Evolutionary conservation across 2,113 vertebrate genomes (phyloP).

Genomic region (Pelusios castaneus): DNA sequence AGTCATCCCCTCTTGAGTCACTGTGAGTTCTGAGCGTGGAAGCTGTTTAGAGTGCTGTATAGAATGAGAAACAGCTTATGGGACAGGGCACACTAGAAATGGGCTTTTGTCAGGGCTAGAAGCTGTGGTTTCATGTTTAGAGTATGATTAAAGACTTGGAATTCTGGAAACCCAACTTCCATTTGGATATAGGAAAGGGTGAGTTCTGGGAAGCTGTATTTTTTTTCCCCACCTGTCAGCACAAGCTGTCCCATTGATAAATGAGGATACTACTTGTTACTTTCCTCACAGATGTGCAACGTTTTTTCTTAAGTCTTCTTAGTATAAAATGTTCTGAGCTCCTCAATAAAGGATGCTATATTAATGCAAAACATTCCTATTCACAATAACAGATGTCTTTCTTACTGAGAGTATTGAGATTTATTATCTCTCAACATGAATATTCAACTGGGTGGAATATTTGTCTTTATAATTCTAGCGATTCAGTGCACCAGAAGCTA

Average conservation of each 20-base stretch:
- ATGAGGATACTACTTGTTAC: too few relatives aligned
- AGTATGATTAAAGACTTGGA: too few relatives aligned
- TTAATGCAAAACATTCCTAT: not conserved
- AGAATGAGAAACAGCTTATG: not conserved
- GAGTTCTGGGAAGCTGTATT: not conserved
- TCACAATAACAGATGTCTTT: not conserved
- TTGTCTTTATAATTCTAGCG: not conserved
- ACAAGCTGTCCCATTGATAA: not conserved
- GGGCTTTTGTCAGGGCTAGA: not conserved
- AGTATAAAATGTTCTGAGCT: not conserved
- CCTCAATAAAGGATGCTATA: fast-evolving
- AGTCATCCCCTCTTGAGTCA: not conserved
- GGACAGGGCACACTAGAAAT: not conserved
- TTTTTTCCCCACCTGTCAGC: not conserved
- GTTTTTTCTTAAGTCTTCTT: not conserved
- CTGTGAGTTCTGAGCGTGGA: not conserved
- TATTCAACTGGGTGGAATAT: too few relatives aligned
- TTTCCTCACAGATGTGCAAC: not conserved
- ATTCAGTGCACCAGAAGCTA: not conserved
- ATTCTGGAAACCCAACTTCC: not conserved
- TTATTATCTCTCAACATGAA: not conserved
- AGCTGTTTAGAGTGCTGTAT: not conserved
- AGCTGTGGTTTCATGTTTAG: not conserved
- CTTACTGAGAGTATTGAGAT: fast-evolving
- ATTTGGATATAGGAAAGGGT: not conserved